These are phyloP conservation scores for Zaprionus tsacasi DNA, from an alignment of 1,140 invertebrate genomes.

Conservation along the genomic window DNA sequence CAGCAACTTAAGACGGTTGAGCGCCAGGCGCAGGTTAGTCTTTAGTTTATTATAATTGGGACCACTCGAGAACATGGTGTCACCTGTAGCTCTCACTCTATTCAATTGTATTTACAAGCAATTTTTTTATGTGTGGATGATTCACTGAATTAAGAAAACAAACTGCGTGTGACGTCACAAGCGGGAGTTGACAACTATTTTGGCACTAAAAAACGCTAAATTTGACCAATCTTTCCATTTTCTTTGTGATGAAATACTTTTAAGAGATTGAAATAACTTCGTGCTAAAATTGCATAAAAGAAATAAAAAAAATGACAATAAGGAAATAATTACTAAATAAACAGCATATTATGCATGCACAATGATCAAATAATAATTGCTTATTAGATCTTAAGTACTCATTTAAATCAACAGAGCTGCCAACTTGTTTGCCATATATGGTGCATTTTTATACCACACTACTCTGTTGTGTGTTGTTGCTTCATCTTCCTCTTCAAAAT, in stretches of 20 bases:
- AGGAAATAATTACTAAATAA: not conserved
- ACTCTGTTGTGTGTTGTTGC: slow-evolving; percentile 47
- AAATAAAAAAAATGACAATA: not conserved
- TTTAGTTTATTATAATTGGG: slow-evolving; percentile 98
- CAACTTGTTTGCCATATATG: slow-evolving; percentile 7
- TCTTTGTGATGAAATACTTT: not conserved
- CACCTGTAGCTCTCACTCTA: slow-evolving; percentile 17
- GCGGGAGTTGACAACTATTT: slow-evolving; percentile 20
- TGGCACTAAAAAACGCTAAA: not conserved
- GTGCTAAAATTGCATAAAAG: not conserved
- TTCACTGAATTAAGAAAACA: slow-evolving; percentile 63
- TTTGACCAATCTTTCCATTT: not conserved
- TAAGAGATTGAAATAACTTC: not conserved
- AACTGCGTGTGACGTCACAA: slow-evolving; percentile 61
- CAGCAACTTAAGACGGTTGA: slow-evolving; percentile 96
- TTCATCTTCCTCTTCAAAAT: slow-evolving; percentile 50
- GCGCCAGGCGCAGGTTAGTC: slow-evolving; percentile 96
- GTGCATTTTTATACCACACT: slow-evolving; percentile 22
- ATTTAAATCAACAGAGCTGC: slow-evolving; percentile 10
- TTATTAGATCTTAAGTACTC: not conserved
- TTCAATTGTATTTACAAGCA: slow-evolving; percentile 25
- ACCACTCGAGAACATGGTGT: slow-evolving; percentile 92
- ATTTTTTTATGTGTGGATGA: slow-evolving; percentile 52
- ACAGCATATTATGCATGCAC: not conserved
- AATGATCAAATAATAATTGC: not conserved